These are phyloP conservation scores for Cromileptes altivelis DNA, from an alignment of 2,113 vertebrate species.

Conservation along the genomic window DNA sequence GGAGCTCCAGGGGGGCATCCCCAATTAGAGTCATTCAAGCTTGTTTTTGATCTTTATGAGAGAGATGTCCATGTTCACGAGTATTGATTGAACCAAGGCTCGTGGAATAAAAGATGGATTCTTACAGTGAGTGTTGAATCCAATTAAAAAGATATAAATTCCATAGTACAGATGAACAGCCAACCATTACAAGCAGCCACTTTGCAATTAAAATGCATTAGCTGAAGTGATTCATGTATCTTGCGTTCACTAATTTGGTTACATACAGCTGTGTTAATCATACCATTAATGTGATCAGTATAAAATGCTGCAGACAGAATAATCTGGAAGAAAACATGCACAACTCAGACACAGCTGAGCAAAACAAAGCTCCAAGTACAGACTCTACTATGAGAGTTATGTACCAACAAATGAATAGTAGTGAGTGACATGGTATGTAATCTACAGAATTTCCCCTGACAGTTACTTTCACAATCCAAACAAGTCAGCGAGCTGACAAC, in stretches of 20 bases:
- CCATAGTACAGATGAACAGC: slow-evolving; percentile 17
- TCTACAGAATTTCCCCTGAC: slow-evolving; percentile 30
- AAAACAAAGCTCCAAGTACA: slow-evolving; percentile 32
- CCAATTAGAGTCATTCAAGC: not conserved
- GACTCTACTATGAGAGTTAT: slow-evolving; percentile 15
- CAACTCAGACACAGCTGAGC: not conserved
- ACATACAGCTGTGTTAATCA: slow-evolving; percentile 18
- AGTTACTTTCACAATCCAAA: slow-evolving; percentile 48
- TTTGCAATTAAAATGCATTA: slow-evolving; percentile 15
- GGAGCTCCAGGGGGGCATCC: not conserved
- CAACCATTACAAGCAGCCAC: not conserved
- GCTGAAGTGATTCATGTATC: slow-evolving; percentile 12
- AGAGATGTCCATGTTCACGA: slow-evolving; percentile 10
- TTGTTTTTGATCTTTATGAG: slow-evolving; percentile 17
- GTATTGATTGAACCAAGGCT: slow-evolving; percentile 6
- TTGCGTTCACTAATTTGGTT: slow-evolving; percentile 21
- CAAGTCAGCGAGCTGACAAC: slow-evolving; percentile 33
- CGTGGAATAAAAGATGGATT: slow-evolving; percentile 30
- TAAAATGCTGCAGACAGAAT: not conserved
- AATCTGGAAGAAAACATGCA: not conserved
- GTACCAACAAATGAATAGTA: slow-evolving; percentile 7
- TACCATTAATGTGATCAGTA: slow-evolving; percentile 3
- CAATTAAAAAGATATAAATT: slow-evolving; percentile 23
- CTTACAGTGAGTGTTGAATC: slow-evolving; percentile 24
- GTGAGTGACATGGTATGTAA: slow-evolving; percentile 34